Evolutionary conservation across 1,140 invertebrate genomes (phyloP).

Genomic region (Patella vulgata): DNA sequence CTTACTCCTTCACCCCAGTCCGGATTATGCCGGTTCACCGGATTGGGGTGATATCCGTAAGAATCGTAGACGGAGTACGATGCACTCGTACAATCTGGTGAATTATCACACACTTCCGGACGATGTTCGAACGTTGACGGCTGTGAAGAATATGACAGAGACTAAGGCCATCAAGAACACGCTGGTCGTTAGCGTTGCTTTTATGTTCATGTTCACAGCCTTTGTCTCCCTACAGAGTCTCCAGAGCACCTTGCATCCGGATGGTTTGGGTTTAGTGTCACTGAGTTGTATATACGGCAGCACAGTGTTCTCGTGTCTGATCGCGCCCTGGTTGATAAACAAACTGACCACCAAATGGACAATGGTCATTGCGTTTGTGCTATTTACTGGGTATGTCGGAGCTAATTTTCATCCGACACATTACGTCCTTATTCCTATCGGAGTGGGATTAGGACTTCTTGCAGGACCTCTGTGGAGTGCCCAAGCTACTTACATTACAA

Average conservation of each 20-base stretch:
- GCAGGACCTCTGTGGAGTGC: constrained; percentile 62
- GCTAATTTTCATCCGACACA: constrained; percentile 59
- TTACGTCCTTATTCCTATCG: constrained; percentile 54
- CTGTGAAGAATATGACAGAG: constrained; percentile 45
- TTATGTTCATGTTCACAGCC: constrained; percentile 62
- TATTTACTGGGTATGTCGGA: constrained; percentile 59
- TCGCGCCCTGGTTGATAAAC: constrained; percentile 61
- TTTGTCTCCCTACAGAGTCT: constrained; percentile 62
- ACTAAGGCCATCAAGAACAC: constrained; percentile 58
- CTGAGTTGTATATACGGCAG: constrained; percentile 60
- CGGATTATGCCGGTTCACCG: no score
- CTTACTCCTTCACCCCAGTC: no score
- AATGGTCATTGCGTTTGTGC: constrained; percentile 52
- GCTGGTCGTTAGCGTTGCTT: constrained; percentile 58
- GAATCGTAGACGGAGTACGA: constrained; percentile 48
- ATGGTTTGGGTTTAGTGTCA: constrained; percentile 58
- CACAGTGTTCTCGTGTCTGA: constrained; percentile 59
- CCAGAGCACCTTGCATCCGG: constrained; percentile 59
- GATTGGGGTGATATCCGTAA: not conserved
- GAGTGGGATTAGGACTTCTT: constrained; percentile 51
- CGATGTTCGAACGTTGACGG: constrained; percentile 39
- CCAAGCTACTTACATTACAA: constrained; percentile 61
- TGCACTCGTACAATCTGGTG: constrained; percentile 54
- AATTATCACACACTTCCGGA: constrained; percentile 56
- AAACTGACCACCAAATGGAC: constrained; percentile 61